phyloP scores from a whole-genome alignment of 2,888 invertebrate genomes.

The Fragum sueziense region DNA sequence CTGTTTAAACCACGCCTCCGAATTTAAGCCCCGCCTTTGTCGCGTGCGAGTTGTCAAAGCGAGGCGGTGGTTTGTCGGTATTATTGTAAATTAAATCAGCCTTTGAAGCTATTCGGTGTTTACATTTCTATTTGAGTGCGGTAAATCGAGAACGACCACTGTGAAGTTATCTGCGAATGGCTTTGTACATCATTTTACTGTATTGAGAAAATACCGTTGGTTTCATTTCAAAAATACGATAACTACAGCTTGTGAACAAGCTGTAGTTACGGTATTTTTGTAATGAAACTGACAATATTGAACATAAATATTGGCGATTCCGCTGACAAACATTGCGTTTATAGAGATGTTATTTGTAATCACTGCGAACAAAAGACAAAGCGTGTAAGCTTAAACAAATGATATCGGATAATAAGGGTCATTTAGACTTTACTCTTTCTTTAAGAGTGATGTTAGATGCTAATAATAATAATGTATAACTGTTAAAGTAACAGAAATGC shows the following conservation, averaged over 20 bases:
- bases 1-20: constrained; percentile 43
- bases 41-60: constrained; percentile 60
- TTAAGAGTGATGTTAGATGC: not conserved
- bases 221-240: no score
- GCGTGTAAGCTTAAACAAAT: not conserved
- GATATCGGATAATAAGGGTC: not conserved
- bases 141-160: constrained; percentile 30
- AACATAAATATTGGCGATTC: constrained; percentile 15
- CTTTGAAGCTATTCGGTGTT: constrained; percentile 51
- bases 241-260: not conserved
- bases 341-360: constrained; percentile 4
- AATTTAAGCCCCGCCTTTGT: constrained; percentile 45
- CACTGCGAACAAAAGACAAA: not conserved
- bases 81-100: constrained; percentile 41
- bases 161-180: constrained; percentile 20
- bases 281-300: constrained; percentile 11
- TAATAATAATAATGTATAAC: not conserved
- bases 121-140: constrained; percentile 46
- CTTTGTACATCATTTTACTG: constrained; percentile 12
- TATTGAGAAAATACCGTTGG: no score
- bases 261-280: no score
- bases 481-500: not conserved
- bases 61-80: constrained; percentile 46
- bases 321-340: not conserved
- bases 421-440: not conserved